Evolutionary conservation across 2,888 invertebrate species (phyloP).

Genomic region (Eupithecia subfuscata): DNA sequence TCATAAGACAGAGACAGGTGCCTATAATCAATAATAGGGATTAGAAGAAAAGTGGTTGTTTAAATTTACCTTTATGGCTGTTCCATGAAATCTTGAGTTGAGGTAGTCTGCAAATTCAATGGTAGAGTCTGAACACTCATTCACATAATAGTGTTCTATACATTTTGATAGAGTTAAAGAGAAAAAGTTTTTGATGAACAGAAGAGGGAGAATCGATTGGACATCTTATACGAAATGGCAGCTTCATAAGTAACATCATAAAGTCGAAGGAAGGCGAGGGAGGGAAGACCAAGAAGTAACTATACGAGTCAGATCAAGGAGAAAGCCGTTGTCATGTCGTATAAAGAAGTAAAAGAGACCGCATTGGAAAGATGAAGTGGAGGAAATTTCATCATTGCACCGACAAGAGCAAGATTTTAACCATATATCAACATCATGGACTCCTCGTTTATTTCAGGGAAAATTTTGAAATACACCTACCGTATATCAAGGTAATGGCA

Average conservation of each 20-base stretch:
- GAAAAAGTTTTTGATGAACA: no score
- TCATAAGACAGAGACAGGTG: background rate
- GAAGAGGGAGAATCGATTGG: no score
- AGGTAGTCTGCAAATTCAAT: background rate
- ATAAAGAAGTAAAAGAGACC: no score
- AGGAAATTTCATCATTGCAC: no score
- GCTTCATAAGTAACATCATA: no score
- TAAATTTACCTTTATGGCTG: background rate
- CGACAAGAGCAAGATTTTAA: background rate
- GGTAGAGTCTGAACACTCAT: background rate
- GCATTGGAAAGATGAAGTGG: no score
- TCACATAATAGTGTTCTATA: background rate
- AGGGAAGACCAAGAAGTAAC: no score
- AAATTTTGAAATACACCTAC: background rate
- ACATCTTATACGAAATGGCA: no score
- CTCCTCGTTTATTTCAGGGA: background rate
- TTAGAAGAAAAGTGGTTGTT: background rate
- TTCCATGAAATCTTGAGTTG: background rate
- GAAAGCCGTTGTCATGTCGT: no score
- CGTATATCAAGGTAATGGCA: background rate
- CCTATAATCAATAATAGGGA: conserved; percentile 1
- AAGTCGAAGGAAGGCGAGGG: no score
- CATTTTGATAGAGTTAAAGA: background rate
- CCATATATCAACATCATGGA: background rate
- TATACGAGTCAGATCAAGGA: no score